These are phyloP conservation scores for Drosophila tripunctata DNA, from an alignment of 2,888 invertebrate species.

Conservation along the genomic window DNA sequence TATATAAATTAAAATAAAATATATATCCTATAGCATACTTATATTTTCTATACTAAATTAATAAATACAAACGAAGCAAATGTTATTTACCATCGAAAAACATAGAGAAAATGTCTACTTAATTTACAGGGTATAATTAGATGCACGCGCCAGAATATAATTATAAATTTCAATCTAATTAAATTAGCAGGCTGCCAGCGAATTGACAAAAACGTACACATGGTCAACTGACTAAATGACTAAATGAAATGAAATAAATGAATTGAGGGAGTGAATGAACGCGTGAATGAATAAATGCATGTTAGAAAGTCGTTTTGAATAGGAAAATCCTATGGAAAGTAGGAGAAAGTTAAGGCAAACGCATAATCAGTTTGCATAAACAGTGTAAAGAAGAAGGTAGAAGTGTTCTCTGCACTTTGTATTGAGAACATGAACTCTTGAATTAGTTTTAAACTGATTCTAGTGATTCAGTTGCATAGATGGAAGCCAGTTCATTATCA, in stretches of 20 bases:
- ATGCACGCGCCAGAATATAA: conserved; percentile 44
- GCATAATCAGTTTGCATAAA: conserved; percentile 46
- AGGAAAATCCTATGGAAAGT: neutral
- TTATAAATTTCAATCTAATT: conserved; percentile 77
- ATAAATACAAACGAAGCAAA: too few species aligned
- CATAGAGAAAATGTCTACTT: neutral
- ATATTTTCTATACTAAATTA: too few species aligned
- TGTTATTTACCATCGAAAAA: too few species aligned
- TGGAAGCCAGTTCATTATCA: conserved; percentile 8
- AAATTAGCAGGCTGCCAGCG: conserved; percentile 63
- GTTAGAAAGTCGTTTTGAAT: neutral
- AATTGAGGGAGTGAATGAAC: conserved; percentile 7
- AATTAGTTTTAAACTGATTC: neutral
- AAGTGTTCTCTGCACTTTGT: too few species aligned
- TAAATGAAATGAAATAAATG: conserved; percentile 13
- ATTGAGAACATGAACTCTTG: neutral
- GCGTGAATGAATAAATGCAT: conserved; percentile 18
- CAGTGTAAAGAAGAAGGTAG: too few species aligned
- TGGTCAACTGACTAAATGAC: conserved; percentile 26
- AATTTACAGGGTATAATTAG: conserved; percentile 18
- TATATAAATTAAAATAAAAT: too few species aligned
- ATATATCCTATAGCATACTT: too few species aligned
- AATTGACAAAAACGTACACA: conserved; percentile 56
- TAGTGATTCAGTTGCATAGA: neutral
- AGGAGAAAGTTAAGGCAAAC: neutral